Evolutionary conservation across 2,888 invertebrate species (phyloP), one percentile per base, ranked within the genome.

Genomic region (Leptopterna dolabrata): DNA sequence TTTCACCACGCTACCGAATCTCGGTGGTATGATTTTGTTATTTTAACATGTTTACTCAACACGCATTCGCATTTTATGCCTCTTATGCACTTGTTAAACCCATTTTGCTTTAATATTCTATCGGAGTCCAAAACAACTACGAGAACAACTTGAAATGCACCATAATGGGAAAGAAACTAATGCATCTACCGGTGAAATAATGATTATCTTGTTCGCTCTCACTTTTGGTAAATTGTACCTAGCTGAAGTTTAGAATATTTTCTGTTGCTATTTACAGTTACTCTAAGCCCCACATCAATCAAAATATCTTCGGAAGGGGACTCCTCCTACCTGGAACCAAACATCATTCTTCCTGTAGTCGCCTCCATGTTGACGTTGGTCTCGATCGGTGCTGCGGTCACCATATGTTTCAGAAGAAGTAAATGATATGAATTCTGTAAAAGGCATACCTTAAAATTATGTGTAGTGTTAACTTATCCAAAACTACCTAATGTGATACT

Each of bases 381-480:
- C 83, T 90, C 90, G 71, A 90, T 90, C 70, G 89, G 90, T 47
- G 90, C 90, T 63, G 91, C 90, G 55, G 88, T 91, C 78, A 90
- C 90, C 86, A 89, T 91, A 82, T 91, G 91, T 89, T 89, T 91
- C 83, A 89, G 90, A 86, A 91, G 90, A 90, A 90, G 91, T 91
- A 90, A 91, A 91, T 1, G 9, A 63, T 63, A 63, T 24, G 0
- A 63, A 14, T 73, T 7, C 7, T 36, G 36, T 36, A 36, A 36
- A 4, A 36, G 36, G 36, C 2, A n/a, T n/a, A n/a, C n/a, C n/a
- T n/a, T n/a, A n/a, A n/a, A n/a, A n/a, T n/a, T n/a, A n/a, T n/a
- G n/a, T n/a, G n/a, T n/a, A n/a, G n/a, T n/a, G n/a, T n/a, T n/a
- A n/a, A n/a, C n/a, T n/a, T n/a, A n/a, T n/a, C n/a, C n/a, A n/a